Base-by-base conservation (phyloP, 2,113 vertebrate genomes). In the Shinisaurus crocodilurus region DNA sequence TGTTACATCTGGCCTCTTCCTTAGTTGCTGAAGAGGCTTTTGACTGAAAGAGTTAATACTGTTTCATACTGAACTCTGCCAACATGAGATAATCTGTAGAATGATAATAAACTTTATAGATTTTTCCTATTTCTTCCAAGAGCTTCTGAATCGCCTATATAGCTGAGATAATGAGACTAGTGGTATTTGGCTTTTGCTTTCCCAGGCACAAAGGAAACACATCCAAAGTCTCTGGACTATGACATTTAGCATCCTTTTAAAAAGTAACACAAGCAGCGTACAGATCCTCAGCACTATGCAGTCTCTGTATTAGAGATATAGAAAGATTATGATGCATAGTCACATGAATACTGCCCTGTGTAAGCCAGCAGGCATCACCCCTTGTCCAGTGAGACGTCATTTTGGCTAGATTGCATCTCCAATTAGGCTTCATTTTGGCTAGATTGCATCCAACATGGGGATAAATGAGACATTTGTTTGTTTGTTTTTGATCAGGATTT, bases 91-190 rank as follows among this genome's bases (percentile, higher is more conserved):
- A 12, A 67, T 87, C 10, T 92, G 32, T 87, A 92, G 87, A 85
- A 76, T 81, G 77, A 45, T 67, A 75, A 48, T 37, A 88, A 63
- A 79, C n/a, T 40, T 84, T 84, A 93, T 87, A 50, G 54, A 86
- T 18, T 70, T 90, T 92, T 91, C 90, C 87, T 75, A 5, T n/a
- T 81, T 87, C 32, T 90, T 89, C 43, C 32, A 32, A 65, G 82
- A 83, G 9, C 74, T 84, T n/a, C 65, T 88, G 74, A 40, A 88
- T 45, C 37, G 50, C 20, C 5, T 90, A 16, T 32, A 48, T 32
- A 80, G 65, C 1, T 4, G 0, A 93, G 91, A 86, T 34, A 91
- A 81, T 27, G 65, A 70, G 34, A 63, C 50, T 45, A 85, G 5
- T 1, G 48, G 7, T 0, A 48, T 54, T 85, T 81, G 13, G 23